A percentile compares a stretch with the other conserved stretches of the same genome.
These are phyloP conservation scores for Drosophila niveifrons DNA, from an alignment of 2,888 invertebrate genomes.

Conservation along the genomic window DNA sequence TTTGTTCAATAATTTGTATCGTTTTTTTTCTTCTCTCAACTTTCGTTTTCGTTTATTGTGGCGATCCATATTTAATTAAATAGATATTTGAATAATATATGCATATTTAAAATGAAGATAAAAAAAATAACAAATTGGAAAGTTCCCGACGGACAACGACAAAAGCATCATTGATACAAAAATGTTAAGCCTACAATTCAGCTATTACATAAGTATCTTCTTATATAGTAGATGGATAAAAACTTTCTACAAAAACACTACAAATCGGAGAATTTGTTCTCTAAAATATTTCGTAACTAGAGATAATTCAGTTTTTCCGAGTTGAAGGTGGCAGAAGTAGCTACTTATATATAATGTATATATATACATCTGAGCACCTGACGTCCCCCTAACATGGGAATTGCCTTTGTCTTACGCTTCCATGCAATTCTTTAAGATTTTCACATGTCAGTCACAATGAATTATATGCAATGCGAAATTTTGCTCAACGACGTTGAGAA, in stretches of 20 bases:
- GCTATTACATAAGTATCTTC: constrained; percentile 26
- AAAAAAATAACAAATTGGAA: constrained; percentile 42
- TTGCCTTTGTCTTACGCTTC: constrained; percentile 30
- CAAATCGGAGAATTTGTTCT: neutral
- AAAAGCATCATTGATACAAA: constrained; percentile 39
- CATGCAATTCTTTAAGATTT: constrained; percentile 65
- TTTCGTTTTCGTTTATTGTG: constrained; percentile 73
- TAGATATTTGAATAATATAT: constrained; percentile 63
- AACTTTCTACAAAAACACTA: neutral
- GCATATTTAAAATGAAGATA: constrained; percentile 30
- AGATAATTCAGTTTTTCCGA: too few species aligned
- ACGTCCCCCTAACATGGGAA: constrained; percentile 38
- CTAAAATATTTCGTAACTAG: too few species aligned
- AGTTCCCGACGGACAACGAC: constrained; percentile 39
- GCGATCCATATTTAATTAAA: constrained; percentile 62
- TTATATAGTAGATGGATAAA: neutral
- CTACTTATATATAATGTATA: too few species aligned
- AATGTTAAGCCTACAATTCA: constrained; percentile 3
- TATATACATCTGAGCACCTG: neutral
- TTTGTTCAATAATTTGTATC: constrained; percentile 4
- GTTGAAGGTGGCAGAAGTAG: too few species aligned
- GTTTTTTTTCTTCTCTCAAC: constrained; percentile 52
- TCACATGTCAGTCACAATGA: constrained; percentile 68
- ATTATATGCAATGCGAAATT: constrained; percentile 43
- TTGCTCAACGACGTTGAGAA: constrained; percentile 49